Evolutionary conservation across 92 coral and sea anemone species (phyloP).

Genomic region (Paramuricea clavata): DNA sequence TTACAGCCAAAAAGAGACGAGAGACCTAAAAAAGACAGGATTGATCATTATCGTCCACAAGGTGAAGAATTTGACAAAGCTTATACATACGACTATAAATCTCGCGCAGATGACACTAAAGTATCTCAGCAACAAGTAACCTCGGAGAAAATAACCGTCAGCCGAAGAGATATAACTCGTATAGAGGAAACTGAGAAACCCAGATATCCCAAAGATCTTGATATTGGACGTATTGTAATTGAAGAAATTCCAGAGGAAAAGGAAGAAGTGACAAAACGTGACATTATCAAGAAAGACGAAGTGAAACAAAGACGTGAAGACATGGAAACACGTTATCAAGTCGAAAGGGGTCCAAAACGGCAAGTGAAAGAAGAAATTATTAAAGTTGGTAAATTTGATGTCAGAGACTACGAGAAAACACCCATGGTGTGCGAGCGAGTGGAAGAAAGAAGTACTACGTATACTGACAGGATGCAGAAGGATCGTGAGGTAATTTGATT

Average conservation of each 20-base stretch:
- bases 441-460: slow-evolving; percentile 3
- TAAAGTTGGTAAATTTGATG: slow-evolving; percentile 19
- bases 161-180: slow-evolving; percentile 14
- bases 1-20: neutral
- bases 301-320: slow-evolving; percentile 15
- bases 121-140: neutral
- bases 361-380: slow-evolving; percentile 10
- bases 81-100: neutral
- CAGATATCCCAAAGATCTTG: slow-evolving; percentile 13
- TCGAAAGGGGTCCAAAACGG: slow-evolving; percentile 12
- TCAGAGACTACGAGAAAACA: slow-evolving; percentile 13
- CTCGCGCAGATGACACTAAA: slow-evolving; percentile 25
- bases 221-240: slow-evolving; percentile 20
- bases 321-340: slow-evolving; percentile 10
- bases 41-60: slow-evolving; percentile 27
- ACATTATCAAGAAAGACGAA: neutral
- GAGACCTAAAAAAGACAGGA: neutral
- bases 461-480: neutral
- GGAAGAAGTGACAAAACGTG: neutral
- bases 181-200: neutral
- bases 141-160: slow-evolving; percentile 16
- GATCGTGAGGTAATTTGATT: slow-evolving; percentile 13
- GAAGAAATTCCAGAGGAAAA: slow-evolving; percentile 32
- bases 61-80: slow-evolving; percentile 37
- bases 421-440: neutral